phyloP scores from a whole-genome alignment of 2,113 vertebrate genomes.

The Herpailurus yagouaroundi region DNA sequence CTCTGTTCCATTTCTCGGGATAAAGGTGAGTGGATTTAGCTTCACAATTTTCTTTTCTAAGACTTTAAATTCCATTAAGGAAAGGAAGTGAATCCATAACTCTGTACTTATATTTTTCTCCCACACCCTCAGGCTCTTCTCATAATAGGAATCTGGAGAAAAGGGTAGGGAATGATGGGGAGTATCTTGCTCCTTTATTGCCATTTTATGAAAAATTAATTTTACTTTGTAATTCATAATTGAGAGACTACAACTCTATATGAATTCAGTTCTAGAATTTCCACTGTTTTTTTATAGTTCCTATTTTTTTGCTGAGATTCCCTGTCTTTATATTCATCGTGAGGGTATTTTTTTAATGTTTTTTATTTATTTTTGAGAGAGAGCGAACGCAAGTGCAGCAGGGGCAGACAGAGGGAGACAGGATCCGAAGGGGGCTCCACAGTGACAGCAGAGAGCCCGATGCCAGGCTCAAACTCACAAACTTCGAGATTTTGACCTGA shows the following conservation, averaged over 20 bases:
- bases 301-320: not conserved
- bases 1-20: not conserved
- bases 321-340: constrained; percentile 4
- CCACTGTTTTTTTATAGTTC: not conserved
- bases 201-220: not conserved
- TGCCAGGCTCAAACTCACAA: too few species aligned
- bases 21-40: not conserved
- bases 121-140: not conserved
- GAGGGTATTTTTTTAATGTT: too few species aligned
- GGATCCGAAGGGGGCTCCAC: too few species aligned
- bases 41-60: constrained; percentile 2
- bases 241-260: not conserved
- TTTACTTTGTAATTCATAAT: constrained; percentile 31
- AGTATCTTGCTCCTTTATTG: not conserved
- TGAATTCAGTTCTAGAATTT: constrained; percentile 41
- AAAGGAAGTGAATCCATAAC: not conserved
- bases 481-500: too few species aligned
- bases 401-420: too few species aligned
- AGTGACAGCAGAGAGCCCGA: too few species aligned
- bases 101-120: not conserved
- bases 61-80: not conserved
- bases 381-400: too few species aligned
- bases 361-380: too few species aligned
- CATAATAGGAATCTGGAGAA: not conserved
- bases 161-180: not conserved